A percentile compares a stretch with the other conserved stretches of the same genome.
These are phyloP conservation scores for Miichthys miiuy DNA, from an alignment of 2,797 vertebrate genomes.

Conservation along the genomic window DNA sequence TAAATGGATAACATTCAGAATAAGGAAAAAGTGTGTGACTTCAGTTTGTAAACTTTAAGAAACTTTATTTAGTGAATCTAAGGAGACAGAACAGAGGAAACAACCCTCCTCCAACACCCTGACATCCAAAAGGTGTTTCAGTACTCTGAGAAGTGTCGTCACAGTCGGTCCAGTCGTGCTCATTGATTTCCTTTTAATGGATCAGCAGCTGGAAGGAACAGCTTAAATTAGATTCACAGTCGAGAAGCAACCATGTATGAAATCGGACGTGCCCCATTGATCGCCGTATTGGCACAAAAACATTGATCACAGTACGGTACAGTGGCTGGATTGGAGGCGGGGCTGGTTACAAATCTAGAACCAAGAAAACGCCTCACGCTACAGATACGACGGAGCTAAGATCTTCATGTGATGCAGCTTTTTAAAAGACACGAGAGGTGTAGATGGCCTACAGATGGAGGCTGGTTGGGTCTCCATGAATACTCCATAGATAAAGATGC, in stretches of 20 bases:
- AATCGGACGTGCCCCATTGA: slow-evolving; percentile 89
- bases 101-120: neutral
- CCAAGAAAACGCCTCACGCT: neutral
- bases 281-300: slow-evolving; percentile 38
- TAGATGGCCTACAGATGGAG: neutral
- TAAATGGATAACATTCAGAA: slow-evolving; percentile 72
- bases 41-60: slow-evolving; percentile 40
- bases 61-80: neutral
- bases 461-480: too few species aligned
- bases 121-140: neutral
- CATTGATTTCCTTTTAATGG: slow-evolving; percentile 81
- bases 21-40: neutral
- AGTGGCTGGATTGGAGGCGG: neutral
- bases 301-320: slow-evolving; percentile 33
- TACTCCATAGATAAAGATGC: too few species aligned
- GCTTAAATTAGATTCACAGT: slow-evolving; percentile 67
- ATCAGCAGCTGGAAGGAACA: slow-evolving; percentile 64
- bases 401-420: too few species aligned
- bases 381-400: neutral
- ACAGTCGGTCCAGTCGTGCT: neutral
- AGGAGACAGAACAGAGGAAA: neutral
- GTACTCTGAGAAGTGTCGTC: neutral
- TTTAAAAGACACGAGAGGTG: neutral
- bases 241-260: slow-evolving; percentile 82
- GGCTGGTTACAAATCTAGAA: neutral